Evolutionary conservation across 2,888 invertebrate species (phyloP).

Genomic region (Zele albiditarsus): DNA sequence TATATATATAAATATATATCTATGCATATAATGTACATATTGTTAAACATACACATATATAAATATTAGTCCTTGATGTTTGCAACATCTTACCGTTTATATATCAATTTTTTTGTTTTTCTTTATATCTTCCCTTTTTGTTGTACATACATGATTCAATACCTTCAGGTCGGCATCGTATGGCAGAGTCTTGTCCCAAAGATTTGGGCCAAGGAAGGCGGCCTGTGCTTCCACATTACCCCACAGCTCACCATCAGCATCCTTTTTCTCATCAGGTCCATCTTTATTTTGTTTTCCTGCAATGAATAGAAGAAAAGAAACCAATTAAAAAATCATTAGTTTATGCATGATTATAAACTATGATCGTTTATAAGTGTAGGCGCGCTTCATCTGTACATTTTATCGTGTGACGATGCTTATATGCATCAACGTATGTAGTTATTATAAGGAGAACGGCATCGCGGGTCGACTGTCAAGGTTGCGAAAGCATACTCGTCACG

Average conservation of each 20-base stretch:
- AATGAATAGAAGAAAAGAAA: conserved; percentile 44
- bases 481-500: conserved; percentile 63
- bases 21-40: not conserved
- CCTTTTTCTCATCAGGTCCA: conserved; percentile 80
- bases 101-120: conserved; percentile 8
- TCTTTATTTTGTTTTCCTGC: conserved; percentile 71
- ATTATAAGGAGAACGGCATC: conserved; percentile 46
- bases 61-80: conserved; percentile 1
- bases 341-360: not conserved
- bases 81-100: not conserved
- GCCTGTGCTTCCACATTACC: conserved; percentile 91
- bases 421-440: conserved; percentile 25
- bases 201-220: conserved; percentile 95
- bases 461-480: conserved; percentile 69
- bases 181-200: conserved; percentile 95
- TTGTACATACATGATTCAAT: conserved; percentile 74
- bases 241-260: conserved; percentile 88
- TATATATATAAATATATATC: not conserved
- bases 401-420: conserved; percentile 8
- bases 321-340: not conserved
- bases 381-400: conserved; percentile 1
- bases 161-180: conserved; percentile 97
- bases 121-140: conserved; percentile 19
- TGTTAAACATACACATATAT: not conserved
- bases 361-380: not conserved